Conservation (phyloP, 92 coral and sea anemone species). For the Parazoanthus swiftii region DNA sequence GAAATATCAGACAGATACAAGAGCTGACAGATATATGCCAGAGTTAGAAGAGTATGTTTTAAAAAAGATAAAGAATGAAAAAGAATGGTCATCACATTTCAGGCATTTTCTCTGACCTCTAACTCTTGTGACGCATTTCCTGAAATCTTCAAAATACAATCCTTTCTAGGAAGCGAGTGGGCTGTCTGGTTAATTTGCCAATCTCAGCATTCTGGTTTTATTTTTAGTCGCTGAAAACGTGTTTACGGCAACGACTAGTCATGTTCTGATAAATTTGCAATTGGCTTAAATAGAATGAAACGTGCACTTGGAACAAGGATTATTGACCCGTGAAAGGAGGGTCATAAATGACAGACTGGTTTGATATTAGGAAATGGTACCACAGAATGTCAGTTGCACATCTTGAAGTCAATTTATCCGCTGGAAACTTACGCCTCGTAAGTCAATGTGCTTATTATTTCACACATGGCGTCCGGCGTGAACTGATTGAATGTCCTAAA, state of each 20-base stretch:
- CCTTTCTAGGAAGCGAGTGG: neutral
- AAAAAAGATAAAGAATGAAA: neutral
- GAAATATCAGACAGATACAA: neutral
- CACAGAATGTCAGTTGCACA: neutral
- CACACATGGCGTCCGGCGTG: neutral
- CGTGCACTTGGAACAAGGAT: neutral
- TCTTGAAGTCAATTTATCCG: neutral
- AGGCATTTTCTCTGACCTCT: neutral
- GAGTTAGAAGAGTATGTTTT: neutral
- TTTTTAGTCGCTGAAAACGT: neutral
- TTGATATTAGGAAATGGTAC: no score
- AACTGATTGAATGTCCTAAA: neutral
- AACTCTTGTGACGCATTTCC: neutral
- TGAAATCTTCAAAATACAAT: neutral
- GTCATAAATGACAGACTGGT: neutral
- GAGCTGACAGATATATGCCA: neutral
- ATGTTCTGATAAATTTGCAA: neutral
- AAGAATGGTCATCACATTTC: neutral
- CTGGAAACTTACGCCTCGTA: neutral
- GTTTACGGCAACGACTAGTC: neutral
- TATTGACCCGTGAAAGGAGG: neutral
- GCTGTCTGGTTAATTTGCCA: neutral
- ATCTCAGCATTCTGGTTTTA: neutral
- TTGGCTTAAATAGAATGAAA: neutral
- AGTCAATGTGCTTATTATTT: no score